These are phyloP conservation scores for Falco punctatus DNA, from an alignment of 2,113 vertebrate genomes.

Conservation along the genomic window DNA sequence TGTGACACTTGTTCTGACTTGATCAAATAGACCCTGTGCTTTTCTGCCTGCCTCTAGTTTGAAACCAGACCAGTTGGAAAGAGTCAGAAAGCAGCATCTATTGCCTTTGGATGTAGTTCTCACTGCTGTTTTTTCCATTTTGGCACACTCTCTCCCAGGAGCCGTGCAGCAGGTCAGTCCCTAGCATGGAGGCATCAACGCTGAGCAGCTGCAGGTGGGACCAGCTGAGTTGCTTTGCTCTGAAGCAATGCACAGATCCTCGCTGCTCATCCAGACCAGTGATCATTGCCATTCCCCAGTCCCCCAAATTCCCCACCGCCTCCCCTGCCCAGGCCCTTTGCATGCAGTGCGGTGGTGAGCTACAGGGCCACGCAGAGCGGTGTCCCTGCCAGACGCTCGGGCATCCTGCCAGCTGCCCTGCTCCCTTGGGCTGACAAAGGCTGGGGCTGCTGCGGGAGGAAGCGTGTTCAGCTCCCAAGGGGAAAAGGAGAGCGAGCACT, in stretches of 20 bases:
- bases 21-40: neutral
- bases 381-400: neutral
- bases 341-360: neutral
- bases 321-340: neutral
- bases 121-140: neutral
- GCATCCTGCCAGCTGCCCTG: neutral
- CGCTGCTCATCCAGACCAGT: accelerated
- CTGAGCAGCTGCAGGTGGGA: neutral
- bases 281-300: neutral
- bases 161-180: neutral
- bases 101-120: neutral
- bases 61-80: neutral
- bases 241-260: accelerated
- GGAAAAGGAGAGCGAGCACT: constrained; percentile 52
- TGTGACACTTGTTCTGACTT: neutral
- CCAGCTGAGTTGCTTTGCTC: neutral
- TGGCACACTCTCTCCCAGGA: neutral
- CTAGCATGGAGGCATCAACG: accelerated
- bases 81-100: neutral
- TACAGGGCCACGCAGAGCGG: neutral
- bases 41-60: neutral
- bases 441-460: constrained; percentile 12
- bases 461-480: neutral
- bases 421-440: constrained; percentile 19
- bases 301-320: neutral